Base-by-base conservation (phyloP, 2,888 invertebrate genomes). In the Colletes collaris region DNA sequence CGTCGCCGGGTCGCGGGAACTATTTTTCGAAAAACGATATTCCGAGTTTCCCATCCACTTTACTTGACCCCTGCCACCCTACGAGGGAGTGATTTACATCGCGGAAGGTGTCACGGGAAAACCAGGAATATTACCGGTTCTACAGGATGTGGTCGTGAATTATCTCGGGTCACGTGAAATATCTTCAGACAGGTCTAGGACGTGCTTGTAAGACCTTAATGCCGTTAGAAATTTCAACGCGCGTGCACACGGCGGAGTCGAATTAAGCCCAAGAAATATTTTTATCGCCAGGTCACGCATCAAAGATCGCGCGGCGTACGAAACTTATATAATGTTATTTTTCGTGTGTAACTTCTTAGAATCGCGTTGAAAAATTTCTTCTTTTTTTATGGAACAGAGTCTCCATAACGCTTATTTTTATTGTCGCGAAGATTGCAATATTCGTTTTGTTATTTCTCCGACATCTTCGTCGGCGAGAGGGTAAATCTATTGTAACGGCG, bases 41-140 rank as follows among this genome's bases (percentile, higher is more conserved):
- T 69, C 72, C 71, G 56, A 74, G 60, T 72, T 86, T 79, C 67
- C 69, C 65, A 76, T 74, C 74, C 80, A 86, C 82, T 82, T 82
- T 78, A 68, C 65, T 19, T 27, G 67, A 62, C 56, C 49, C 27
- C 65, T 16, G 37, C 13, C 50, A 65, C 16, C 16, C 16, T 19
- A 8, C 35, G 44, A 11, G 27, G 19, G 52, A 76, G 67, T 83
- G 82, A 83, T 83, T 83, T 83, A 83, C 82, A 79, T 67, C 66
- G 75, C 58, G 67, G 69, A 74, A 67, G 67, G 82, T 74, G 82
- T 79, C 82, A 74, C 70, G 73, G 71, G 74, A 71, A 74, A 82
- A 80, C 72, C 78, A 71, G 80, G 78, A 82, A 86, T 86, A 86
- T 86, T 86, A 84, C 86, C 78, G 79, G 77, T 79, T 65, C 75